Percentiles rank a stretch among this genome's conserved stretches.
Evolutionary conservation across 2,113 vertebrate species (phyloP).

Genomic region (Cinclus cinclus): DNA sequence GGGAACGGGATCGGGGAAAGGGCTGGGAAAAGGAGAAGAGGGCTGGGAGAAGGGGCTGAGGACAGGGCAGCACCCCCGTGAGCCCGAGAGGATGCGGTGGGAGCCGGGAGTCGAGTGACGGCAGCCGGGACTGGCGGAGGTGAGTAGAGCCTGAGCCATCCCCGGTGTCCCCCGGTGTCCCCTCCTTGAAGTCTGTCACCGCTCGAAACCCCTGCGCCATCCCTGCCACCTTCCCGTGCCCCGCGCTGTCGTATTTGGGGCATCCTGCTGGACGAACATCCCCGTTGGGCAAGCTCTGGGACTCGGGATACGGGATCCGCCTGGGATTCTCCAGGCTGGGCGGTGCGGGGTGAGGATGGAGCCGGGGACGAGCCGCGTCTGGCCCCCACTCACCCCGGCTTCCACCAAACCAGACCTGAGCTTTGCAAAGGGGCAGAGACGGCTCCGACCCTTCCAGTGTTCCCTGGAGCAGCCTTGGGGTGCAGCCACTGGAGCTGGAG

Average conservation of each 20-base stretch:
- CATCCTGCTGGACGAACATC: background rate
- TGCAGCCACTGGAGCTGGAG: background rate
- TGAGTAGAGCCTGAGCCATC: background rate
- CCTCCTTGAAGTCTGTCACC: background rate
- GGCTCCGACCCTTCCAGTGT: background rate
- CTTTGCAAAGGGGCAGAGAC: background rate
- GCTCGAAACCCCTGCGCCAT: background rate
- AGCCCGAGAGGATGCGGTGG: background rate
- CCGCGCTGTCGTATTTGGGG: background rate
- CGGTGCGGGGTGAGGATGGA: background rate
- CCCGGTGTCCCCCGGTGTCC: background rate
- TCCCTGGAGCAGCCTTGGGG: background rate
- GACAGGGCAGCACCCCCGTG: background rate
- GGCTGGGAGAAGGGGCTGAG: background rate
- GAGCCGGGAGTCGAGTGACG: background rate
- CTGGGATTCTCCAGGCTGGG: background rate
- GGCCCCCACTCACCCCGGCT: background rate
- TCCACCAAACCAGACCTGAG: no score
- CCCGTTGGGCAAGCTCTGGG: fast-evolving
- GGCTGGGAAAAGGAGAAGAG: background rate
- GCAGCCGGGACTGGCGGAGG: background rate
- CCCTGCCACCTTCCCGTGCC: background rate
- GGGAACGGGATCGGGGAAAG: background rate
- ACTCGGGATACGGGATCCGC: background rate
- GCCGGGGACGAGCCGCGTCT: background rate